These are phyloP conservation scores for Willisornis vidua DNA, from an alignment of 2,113 vertebrate species.

Conservation along the genomic window DNA sequence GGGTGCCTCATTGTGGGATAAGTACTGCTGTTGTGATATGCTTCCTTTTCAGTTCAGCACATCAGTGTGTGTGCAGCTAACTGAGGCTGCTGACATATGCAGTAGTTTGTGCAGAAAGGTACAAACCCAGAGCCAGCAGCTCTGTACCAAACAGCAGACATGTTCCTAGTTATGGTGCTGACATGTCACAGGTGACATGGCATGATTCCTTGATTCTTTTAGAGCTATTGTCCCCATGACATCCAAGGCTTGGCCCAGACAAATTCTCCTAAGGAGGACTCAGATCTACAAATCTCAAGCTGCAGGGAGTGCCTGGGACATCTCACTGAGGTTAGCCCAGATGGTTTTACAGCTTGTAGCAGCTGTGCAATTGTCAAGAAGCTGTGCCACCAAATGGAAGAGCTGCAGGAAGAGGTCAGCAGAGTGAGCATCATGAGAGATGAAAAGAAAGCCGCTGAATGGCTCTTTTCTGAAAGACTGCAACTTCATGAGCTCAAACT, in stretches of 20 bases:
- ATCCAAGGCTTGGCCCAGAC: not conserved
- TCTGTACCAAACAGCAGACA: not conserved
- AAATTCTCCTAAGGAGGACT: not conserved
- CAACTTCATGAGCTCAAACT: not conserved
- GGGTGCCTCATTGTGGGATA: not conserved
- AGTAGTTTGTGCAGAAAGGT: not conserved
- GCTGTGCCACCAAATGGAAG: not conserved
- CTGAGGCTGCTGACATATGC: not conserved
- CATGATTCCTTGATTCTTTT: not conserved
- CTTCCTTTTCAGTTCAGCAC: not conserved
- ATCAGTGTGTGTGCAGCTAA: not conserved
- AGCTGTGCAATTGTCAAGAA: not conserved
- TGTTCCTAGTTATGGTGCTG: not conserved
- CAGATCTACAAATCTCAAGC: not conserved
- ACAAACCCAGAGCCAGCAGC: not conserved
- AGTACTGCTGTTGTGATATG: not conserved
- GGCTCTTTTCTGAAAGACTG: not conserved
- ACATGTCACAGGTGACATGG: not conserved
- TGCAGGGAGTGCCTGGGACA: not conserved
- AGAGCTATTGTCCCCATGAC: not conserved
- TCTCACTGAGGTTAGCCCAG: not conserved
- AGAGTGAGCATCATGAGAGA: not conserved
- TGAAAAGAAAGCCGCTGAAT: not conserved
- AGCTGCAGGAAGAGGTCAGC: not conserved
- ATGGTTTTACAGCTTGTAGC: slow-evolving; percentile 7